Evolutionary conservation across 2,888 invertebrate genomes (phyloP).

Genomic region (Megastigmus dorsalis): DNA sequence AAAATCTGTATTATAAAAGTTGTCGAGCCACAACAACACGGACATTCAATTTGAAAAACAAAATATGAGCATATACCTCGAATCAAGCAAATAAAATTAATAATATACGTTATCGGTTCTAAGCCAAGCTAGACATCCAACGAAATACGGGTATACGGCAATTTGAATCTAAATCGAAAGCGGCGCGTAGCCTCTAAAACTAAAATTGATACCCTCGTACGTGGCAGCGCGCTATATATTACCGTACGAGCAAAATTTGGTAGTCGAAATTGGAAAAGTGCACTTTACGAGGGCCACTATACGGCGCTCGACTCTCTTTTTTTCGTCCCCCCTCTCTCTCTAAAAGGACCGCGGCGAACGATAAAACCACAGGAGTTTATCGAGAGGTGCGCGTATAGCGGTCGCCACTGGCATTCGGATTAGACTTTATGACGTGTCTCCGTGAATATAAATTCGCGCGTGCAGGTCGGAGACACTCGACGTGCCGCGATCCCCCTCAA

Average conservation of each 20-base stretch:
- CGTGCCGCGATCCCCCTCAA: too few species aligned
- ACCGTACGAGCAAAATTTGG: constrained; percentile 33
- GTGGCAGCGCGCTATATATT: background rate
- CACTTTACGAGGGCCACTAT: constrained; percentile 58
- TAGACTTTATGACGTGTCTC: constrained; percentile 58
- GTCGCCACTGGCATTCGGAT: constrained; percentile 57
- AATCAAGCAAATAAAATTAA: too few species aligned
- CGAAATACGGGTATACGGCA: too few species aligned
- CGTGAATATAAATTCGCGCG: constrained; percentile 47
- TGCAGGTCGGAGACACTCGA: too few species aligned
- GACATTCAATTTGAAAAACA: too few species aligned
- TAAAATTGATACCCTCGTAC: background rate
- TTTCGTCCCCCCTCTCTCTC: too few species aligned
- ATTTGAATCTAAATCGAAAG: too few species aligned
- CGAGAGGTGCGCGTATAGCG: constrained; percentile 55
- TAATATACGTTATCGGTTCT: too few species aligned
- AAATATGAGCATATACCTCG: too few species aligned
- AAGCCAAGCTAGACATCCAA: too few species aligned
- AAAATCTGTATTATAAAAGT: too few species aligned
- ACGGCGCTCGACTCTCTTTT: constrained; percentile 14
- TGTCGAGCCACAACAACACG: too few species aligned
- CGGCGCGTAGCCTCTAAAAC: background rate
- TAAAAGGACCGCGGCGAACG: constrained; percentile 17
- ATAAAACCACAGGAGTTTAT: constrained; percentile 59
- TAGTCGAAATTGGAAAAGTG: constrained; percentile 51